Conservation (phyloP, 2,797 vertebrate genomes). For the Gambelia wislizenii region DNA sequence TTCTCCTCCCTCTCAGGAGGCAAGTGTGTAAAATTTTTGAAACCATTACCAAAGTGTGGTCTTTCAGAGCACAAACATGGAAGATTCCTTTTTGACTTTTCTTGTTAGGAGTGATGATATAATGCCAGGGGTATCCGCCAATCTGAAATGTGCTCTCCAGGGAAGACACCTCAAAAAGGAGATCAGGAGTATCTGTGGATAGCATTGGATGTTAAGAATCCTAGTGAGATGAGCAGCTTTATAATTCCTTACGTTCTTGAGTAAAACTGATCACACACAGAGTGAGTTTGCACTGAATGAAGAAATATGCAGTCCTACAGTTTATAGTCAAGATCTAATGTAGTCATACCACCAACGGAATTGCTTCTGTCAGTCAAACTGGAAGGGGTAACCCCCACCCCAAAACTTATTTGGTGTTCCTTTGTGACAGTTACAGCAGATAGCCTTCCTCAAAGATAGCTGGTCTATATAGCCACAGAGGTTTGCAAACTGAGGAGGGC, state of each 20-base stretch:
- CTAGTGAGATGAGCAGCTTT: constrained; percentile 61
- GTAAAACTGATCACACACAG: constrained; percentile 19
- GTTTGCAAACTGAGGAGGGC: background rate
- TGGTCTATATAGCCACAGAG: no score
- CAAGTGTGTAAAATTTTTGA: constrained; percentile 36
- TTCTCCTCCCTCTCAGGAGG: constrained; percentile 27
- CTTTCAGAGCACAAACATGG: constrained; percentile 91
- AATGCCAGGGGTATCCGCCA: constrained; percentile 96
- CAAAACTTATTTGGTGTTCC: background rate
- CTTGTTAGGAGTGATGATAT: constrained; percentile 93
- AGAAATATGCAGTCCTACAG: background rate
- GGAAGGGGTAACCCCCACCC: background rate
- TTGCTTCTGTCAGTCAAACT: background rate
- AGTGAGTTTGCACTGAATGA: background rate
- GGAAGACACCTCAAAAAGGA: constrained; percentile 92
- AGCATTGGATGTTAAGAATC: constrained; percentile 60
- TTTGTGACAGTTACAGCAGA: background rate
- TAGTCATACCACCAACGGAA: background rate
- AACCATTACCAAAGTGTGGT: constrained; percentile 87
- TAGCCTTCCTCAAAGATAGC: background rate
- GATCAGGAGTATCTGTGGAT: constrained; percentile 86
- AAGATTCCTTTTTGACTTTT: constrained; percentile 90
- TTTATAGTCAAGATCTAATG: background rate
- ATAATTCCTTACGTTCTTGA: constrained; percentile 49
- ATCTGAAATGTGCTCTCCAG: constrained; percentile 92